Evolutionary conservation across 1,140 invertebrate genomes (phyloP), one percentile per base, ranked within the genome.

Genomic region (Zaprionus ghesquierei): DNA sequence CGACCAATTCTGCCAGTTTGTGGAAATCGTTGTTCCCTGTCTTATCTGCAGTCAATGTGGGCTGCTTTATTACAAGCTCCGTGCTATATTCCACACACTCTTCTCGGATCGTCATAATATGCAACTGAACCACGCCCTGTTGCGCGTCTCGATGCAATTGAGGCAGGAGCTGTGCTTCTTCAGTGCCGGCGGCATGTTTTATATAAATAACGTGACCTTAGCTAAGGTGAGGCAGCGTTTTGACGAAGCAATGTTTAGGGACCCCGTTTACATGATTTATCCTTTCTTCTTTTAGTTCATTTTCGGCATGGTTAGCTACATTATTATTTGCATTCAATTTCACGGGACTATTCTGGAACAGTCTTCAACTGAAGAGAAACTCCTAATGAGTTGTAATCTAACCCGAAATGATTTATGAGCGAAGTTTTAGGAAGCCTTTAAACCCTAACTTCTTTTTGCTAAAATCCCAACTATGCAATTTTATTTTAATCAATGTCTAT

Each of bases 291-390:
- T 70, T 31, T 51, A 89, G 84, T 89, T 89, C 13, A n/a, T 87
- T 0, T 89, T 84, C 15, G 76, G 72, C 53, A 53, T 77, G 60
- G 18, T 71, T 15, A 77, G 65, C 69, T 84, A 77, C 15, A 72
- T 89, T 20, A 58, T 80, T 2, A 70, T 87, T 35, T 79, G 84
- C 66, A 89, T 87, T 9, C 84, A 89, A 54, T 87, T 87, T 35
- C 81, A 77, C 13, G 20, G 77, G 20, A 60, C 65, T 2, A n/a
- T 15, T 6, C 6, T 38, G 35, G 35, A 38, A 5, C n/a, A 38
- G 5, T 6, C 35, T 15, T 13, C 5, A 15, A 5, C 35, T 38
- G 35, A 6, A n/a, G 13, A n/a, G 35, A 2, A 38, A 38, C 13
- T 38, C 13, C 5, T 38, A n/a, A 5, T 38, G 1, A n/a, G n/a